Percentiles rank a stretch among this genome's conserved stretches.
These are phyloP conservation scores for Pachyseris speciosa DNA, from an alignment of 64 coral and sea anemone species.

Conservation along the genomic window DNA sequence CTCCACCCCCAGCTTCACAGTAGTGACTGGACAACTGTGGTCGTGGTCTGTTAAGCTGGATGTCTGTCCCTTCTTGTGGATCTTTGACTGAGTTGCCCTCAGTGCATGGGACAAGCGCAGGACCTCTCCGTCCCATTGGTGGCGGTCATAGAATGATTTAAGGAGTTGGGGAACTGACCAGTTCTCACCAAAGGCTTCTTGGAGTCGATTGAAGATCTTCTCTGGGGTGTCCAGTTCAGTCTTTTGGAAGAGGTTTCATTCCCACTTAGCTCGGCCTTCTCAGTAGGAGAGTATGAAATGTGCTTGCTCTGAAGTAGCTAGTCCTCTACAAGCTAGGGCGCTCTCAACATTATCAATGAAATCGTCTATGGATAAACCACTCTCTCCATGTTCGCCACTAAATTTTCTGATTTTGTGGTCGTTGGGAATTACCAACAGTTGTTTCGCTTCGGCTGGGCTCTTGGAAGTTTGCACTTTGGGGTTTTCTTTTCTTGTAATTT, in stretches of 20 bases:
- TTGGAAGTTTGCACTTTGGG: background rate
- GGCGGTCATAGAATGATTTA: background rate
- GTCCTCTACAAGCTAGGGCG: background rate
- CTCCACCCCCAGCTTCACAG: conserved; percentile 43
- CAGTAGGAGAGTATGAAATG: background rate
- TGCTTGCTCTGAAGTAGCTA: background rate
- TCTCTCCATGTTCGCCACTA: background rate
- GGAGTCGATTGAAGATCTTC: background rate
- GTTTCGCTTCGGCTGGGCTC: background rate
- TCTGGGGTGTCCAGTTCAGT: background rate
- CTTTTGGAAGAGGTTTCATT: background rate
- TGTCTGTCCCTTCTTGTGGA: background rate
- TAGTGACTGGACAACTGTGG: conserved; percentile 60
- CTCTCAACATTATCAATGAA: conserved; percentile 8
- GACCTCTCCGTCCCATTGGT: background rate
- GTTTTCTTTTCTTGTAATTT: background rate
- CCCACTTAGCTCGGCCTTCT: conserved; percentile 10
- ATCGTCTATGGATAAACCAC: background rate
- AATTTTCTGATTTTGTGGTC: conserved; percentile 16
- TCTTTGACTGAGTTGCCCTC: too few relatives aligned
- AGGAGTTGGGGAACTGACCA: background rate
- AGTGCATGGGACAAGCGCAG: background rate
- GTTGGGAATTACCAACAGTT: background rate
- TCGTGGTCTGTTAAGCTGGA: background rate
- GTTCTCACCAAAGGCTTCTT: conserved; percentile 17